Evolutionary conservation across 2,888 invertebrate species (phyloP), one percentile per base, ranked within the genome.

Genomic region (Drosophila tripunctata): DNA sequence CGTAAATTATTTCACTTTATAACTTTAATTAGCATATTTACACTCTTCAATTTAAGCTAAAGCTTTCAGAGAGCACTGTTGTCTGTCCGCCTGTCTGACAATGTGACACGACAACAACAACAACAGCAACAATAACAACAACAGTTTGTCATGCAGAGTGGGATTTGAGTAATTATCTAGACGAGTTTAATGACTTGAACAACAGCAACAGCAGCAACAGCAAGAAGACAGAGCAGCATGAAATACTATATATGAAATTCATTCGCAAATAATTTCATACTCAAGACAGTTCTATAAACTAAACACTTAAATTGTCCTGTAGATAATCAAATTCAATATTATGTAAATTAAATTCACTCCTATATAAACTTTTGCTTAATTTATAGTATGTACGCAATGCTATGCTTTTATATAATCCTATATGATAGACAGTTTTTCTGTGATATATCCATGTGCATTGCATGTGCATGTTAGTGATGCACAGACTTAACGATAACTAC

Each of bases 1-100:
- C 86, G 76, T 82, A 78, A 87, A 85, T 87, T 78, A 82, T 85
- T 85, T 77, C 65, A 71, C 77, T 80, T 85, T 88, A 83, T 85
- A 78, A 75, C 75, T 76, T 75, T 80, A 85, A 85, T 87, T 82
- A 87, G 71, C 78, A 77, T 82, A 82, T 79, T 70, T 67, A 80
- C 68, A 67, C 66, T 62, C 71, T 31, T 62, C 60, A 63, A 73
- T 69, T 80, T 66, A 45, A 64, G 71, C 54, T 36, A 21, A 35
- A 66, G 48, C 40, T 40, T 52, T 44, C 50, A 38, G 50, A 36
- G n/a, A n/a, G n/a, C n/a, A n/a, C n/a, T n/a, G n/a, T n/a, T n/a
- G n/a, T n/a, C n/a, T n/a, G 19, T 41, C 10, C 22, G 15, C 4
- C 44, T 30, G n/a, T n/a, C n/a, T n/a, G n/a, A 41, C 21, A 8